Evolutionary conservation across 2,888 invertebrate genomes (phyloP).

Genomic region (Drosophila mayaguana): DNA sequence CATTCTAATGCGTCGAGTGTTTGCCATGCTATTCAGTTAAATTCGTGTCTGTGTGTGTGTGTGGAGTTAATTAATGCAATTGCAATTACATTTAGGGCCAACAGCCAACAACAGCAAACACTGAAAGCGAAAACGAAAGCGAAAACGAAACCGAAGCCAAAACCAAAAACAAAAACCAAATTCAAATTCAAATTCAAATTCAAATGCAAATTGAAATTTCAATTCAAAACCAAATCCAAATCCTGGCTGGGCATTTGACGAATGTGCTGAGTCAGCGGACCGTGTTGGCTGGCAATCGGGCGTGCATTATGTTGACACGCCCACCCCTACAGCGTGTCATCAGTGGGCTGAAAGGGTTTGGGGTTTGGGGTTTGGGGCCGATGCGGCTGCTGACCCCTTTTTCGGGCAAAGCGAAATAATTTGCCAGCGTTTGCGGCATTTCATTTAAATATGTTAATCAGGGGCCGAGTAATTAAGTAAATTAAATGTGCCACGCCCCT

Average conservation of each 20-base stretch:
- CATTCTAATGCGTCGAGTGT: conserved; percentile 1
- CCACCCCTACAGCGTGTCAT: conserved; percentile 51
- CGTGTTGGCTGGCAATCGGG: conserved; percentile 37
- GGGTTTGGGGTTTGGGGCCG: not conserved
- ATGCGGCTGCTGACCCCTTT: not conserved
- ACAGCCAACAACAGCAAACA: not conserved
- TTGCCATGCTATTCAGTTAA: not conserved
- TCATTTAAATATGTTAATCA: conserved; percentile 73
- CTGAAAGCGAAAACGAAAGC: not conserved
- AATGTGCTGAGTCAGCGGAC: conserved; percentile 43
- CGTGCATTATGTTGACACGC: conserved; percentile 64
- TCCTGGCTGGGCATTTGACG: conserved; percentile 14
- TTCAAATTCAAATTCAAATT: conserved; percentile 2
- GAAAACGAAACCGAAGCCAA: not conserved
- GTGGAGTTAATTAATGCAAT: conserved; percentile 39
- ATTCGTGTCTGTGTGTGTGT: no score
- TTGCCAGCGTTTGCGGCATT: conserved; percentile 60
- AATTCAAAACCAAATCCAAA: conserved; percentile 22
- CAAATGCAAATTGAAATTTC: conserved; percentile 6
- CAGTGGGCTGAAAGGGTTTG: conserved; percentile 15
- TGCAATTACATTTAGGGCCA: conserved; percentile 1
- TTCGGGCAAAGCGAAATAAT: conserved; percentile 43
- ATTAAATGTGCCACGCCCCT: conserved; percentile 62
- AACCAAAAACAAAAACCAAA: not conserved
- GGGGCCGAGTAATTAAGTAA: conserved; percentile 78